phyloP scores from a whole-genome alignment of 2,888 invertebrate genomes.

The Micoletzkya japonica region DNA sequence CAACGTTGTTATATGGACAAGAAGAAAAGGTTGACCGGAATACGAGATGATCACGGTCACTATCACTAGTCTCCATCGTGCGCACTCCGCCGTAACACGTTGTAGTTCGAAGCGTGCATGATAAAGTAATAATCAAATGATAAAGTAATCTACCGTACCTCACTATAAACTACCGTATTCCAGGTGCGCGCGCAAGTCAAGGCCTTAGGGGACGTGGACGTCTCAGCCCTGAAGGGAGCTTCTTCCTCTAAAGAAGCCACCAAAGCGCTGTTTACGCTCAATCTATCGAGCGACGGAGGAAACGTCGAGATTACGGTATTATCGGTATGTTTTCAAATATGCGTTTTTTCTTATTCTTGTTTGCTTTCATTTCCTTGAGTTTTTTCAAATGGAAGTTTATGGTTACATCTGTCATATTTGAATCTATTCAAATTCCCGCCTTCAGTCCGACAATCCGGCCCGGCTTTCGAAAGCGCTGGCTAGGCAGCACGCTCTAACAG shows the following conservation, averaged over 20 bases:
- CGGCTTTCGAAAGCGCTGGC: conserved; percentile 39
- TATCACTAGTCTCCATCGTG: no score
- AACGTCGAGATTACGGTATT: conserved; percentile 32
- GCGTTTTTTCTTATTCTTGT: no score
- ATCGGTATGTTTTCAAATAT: conserved; percentile 23
- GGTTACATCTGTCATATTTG: not conserved
- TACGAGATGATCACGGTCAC: no score
- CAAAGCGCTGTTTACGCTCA: conserved; percentile 31
- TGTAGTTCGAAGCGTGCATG: no score
- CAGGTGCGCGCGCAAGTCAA: conserved; percentile 27
- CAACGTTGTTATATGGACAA: no score
- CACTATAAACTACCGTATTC: not conserved
- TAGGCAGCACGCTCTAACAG: conserved; percentile 40
- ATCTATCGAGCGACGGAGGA: conserved; percentile 31
- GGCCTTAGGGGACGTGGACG: conserved; percentile 14
- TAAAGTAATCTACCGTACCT: no score
- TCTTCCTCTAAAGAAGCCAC: not conserved
- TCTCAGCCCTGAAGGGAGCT: conserved; percentile 10
- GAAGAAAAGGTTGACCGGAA: no score
- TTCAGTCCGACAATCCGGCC: conserved; percentile 46
- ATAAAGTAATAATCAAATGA: no score
- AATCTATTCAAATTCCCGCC: not conserved
- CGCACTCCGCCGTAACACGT: no score
- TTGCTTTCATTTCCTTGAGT: not conserved
- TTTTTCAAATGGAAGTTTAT: not conserved